Base-by-base conservation (phyloP, 2,797 vertebrate genomes). In the Mallotus villosus region DNA sequence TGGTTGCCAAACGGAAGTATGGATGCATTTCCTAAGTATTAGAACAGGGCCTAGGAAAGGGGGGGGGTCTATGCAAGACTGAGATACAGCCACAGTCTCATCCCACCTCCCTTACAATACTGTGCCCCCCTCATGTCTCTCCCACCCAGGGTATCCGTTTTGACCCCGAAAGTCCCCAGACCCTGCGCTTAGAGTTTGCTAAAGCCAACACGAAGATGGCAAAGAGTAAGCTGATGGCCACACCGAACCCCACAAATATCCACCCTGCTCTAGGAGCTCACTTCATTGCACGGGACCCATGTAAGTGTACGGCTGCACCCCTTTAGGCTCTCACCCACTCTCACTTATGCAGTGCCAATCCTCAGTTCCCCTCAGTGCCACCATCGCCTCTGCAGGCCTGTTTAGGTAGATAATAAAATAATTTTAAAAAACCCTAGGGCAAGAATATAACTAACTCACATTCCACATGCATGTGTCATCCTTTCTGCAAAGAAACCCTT, bases 201-300 rank as follows among this genome's bases (percentile, higher is more conserved):
- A 99, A 98, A 94, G 97, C 98, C 92, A 99, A 99, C 93, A 99
- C 98, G 90, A 99, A 99, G 94, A 99, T 99, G 97, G 96, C 98
- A 89, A 99, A 99, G 93, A 99, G 94, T 95, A 99, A 99, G 93
- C 94, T 99, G 92, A 97, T 99, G 96, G 98, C 95, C 74, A 99
- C 98, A 65, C 98, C 98, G 70, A 99, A 99, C 88, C 98, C 97
- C 93, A 97, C 94, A 94, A 97, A 94, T 83, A 93, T 97, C 89
- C 98, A 99, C 95, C 98, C 97, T 46, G 95, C 97, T 94, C 92
- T 99, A 89, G 98, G 97, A 69, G 96, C 98, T 79, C 97, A 99
- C 93, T 97, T 99, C 96, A 98, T 99, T 89, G 95, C 97, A 93
- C 96, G 97, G 91, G 98, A 99, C 93, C 97, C 98, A 93, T 99